phyloP scores from a whole-genome alignment of 1,140 invertebrate species.

The Lamellibrachia luymesi region DNA sequence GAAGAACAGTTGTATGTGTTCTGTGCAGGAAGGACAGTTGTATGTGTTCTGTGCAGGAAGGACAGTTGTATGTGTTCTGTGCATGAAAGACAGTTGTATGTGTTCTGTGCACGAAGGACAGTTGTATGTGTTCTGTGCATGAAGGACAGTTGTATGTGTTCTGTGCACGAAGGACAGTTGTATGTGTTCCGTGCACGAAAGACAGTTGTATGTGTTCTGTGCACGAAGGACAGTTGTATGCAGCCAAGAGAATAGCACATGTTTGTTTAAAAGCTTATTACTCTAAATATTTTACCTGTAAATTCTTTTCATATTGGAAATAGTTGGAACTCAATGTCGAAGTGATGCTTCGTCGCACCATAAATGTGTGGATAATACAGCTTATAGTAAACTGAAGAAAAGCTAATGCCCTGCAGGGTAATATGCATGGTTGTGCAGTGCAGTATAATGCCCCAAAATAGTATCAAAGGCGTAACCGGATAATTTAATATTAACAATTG shows the following conservation, averaged over 20 bases:
- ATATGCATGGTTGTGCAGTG: not conserved
- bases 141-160: not conserved
- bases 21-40: not conserved
- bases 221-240: not conserved
- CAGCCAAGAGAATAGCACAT: not conserved
- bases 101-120: not conserved
- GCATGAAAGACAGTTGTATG: not conserved
- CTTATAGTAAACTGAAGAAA: not conserved
- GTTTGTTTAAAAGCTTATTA: not conserved
- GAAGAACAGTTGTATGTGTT: not conserved
- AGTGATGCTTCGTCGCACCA: not conserved
- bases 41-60: not conserved
- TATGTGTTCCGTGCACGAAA: not conserved
- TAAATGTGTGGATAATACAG: not conserved
- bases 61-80: not conserved
- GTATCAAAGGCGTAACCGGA: not conserved
- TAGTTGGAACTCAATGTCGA: not conserved
- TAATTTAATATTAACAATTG: too few species aligned
- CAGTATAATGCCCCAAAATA: not conserved
- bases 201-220: not conserved
- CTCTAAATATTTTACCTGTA: not conserved
- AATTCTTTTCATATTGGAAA: not conserved
- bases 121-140: not conserved
- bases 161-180: not conserved
- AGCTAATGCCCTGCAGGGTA: not conserved